phyloP scores from a whole-genome alignment of 2,888 invertebrate species.

The Imbricaverruca yamaguchii region DNA sequence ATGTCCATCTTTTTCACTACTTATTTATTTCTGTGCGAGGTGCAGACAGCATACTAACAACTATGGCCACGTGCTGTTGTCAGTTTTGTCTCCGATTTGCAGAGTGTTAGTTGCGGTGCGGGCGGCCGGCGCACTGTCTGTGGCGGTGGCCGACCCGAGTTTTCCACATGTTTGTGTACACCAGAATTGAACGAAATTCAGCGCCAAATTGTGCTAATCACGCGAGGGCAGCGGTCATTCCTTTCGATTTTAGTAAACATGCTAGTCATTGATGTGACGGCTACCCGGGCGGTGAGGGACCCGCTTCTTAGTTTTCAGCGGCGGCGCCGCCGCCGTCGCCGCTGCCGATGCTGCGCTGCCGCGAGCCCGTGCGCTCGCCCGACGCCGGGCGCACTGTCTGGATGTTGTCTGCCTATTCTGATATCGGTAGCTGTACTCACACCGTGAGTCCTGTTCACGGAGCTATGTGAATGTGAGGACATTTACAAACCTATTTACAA shows the following conservation, averaged over 20 bases:
- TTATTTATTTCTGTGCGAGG: constrained; percentile 7
- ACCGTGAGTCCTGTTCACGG: constrained; percentile 8
- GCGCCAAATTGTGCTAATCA: constrained; percentile 7
- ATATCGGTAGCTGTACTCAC: constrained; percentile 21
- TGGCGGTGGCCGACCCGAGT: background rate
- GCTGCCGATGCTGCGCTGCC: background rate
- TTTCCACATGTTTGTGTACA: constrained; percentile 16
- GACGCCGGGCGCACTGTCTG: background rate
- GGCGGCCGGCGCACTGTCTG: background rate
- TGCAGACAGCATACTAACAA: background rate
- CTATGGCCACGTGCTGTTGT: background rate
- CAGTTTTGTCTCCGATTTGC: background rate
- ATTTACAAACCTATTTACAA: constrained; percentile 20
- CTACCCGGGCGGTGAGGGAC: background rate
- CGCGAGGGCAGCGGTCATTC: constrained; percentile 14
- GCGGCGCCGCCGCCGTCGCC: background rate
- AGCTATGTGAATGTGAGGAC: constrained; percentile 18
- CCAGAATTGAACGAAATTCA: constrained; percentile 9
- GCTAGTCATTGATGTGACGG: constrained; percentile 18
- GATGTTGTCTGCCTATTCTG: constrained; percentile 21
- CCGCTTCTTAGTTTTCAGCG: constrained; percentile 6
- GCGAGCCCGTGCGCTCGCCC: background rate
- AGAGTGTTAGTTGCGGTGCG: too few species aligned
- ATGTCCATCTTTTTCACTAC: constrained; percentile 13
- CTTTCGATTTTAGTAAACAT: constrained; percentile 21